Conservation (phyloP, 2,888 invertebrate species). For the Xestoiulus laeticollis region DNA sequence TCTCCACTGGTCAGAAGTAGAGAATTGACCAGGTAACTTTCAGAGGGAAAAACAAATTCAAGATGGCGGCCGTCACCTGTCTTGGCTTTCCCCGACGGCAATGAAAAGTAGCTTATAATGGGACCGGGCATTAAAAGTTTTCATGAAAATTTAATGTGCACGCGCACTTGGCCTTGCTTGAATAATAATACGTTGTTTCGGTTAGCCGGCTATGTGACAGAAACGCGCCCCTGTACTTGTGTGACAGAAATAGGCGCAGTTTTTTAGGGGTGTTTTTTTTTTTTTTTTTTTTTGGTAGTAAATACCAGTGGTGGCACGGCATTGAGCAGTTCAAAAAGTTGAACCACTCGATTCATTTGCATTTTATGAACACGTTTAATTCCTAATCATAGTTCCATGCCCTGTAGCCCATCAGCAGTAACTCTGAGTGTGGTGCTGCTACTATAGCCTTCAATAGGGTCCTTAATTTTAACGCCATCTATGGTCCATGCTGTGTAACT, state of each 20-base stretch:
- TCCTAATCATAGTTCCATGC: not conserved
- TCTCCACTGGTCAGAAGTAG: not conserved
- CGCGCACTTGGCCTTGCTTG: not conserved
- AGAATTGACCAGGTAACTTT: not conserved
- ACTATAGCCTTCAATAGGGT: not conserved
- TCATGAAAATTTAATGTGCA: slow-evolving; percentile 38
- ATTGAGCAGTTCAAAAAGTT: not conserved
- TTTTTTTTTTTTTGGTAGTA: not conserved
- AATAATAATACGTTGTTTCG: slow-evolving; percentile 23
- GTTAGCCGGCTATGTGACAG: slow-evolving; percentile 6
- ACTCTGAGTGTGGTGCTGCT: not conserved
- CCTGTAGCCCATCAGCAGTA: not conserved
- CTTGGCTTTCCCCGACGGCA: not conserved
- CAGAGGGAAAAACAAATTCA: not conserved
- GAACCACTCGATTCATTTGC: slow-evolving; percentile 3
- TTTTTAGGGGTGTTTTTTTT: too few species aligned
- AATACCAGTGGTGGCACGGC: not conserved
- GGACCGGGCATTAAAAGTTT: not conserved
- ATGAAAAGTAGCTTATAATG: not conserved
- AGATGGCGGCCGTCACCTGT: slow-evolving; percentile 23
- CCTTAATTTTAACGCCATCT: too few species aligned
- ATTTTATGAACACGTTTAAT: not conserved
- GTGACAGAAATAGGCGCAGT: not conserved
- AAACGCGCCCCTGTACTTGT: not conserved
- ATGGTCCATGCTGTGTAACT: too few species aligned